Evolutionary conservation across 2,888 invertebrate species (phyloP), one percentile per base, ranked within the genome.

Genomic region (Ophion ellenae): DNA sequence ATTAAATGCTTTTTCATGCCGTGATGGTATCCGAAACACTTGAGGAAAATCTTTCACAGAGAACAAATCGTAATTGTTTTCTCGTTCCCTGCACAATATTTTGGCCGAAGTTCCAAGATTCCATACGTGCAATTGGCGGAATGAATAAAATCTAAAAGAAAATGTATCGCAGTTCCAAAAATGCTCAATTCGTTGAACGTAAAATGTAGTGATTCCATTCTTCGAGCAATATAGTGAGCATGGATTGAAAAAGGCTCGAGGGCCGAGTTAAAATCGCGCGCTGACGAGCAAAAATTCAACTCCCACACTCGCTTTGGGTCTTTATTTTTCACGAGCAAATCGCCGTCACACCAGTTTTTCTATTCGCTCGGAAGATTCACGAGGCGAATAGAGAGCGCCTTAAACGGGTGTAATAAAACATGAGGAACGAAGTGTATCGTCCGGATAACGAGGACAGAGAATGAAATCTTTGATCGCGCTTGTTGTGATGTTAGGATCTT

Each of bases 361-460:
- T 79, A 74, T 75, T 76, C 57, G 45, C 69, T 80, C 59, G 57
- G n/a, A 5, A 24, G 7, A 20, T 57, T 63, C 2, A 20, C 40
- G 24, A 63, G 53, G 20, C 45, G 67, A 59, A 69, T 53, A 64
- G 66, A 57, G 40, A 79, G 17, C 61, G 47, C 71, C 71, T 71
- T 74, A 4, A 75, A 11, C n/a, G 64, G 57, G 70, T 71, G 70
- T 75, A 66, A 71, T 76, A 32, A 47, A 59, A 66, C 28, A 61
- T 20, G 57, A 57, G 4, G 17, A 57, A 40, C 14, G n/a, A 17
- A 57, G 57, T 14, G 57, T 57, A 40, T 57, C 57, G 57, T n/a
- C 17, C 14, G 17, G 5, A 57, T 14, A 57, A 61, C 61, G 20
- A 61, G 4, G 10, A 24, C 61, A 24, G 61, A 24, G 24, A n/a